Conservation (phyloP, 2,888 invertebrate genomes). For the Ennomos erosarius region DNA sequence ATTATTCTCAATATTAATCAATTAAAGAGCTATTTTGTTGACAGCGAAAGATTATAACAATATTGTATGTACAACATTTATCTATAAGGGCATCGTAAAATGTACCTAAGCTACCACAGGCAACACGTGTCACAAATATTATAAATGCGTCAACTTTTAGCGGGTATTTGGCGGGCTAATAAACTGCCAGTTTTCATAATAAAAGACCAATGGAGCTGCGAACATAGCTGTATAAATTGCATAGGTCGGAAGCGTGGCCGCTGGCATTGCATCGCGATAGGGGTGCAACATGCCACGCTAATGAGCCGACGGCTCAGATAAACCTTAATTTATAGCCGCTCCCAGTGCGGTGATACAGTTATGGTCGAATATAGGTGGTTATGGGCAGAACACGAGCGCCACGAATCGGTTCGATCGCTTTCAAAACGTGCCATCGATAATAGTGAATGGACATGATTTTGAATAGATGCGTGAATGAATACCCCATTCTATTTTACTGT, state of each 20-base stretch:
- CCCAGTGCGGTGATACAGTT: slow-evolving; percentile 46
- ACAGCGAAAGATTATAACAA: neutral
- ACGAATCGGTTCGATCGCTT: slow-evolving; percentile 32
- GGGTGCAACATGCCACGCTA: slow-evolving; percentile 66
- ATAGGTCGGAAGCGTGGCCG: slow-evolving; percentile 11
- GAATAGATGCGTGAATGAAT: slow-evolving; percentile 15
- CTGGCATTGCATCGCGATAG: slow-evolving; percentile 60
- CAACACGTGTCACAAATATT: slow-evolving; percentile 1
- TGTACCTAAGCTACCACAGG: neutral
- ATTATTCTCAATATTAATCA: slow-evolving; percentile 1
- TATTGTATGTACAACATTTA: neutral
- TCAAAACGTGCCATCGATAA: slow-evolving; percentile 30
- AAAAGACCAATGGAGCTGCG: slow-evolving; percentile 21
- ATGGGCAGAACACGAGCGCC: slow-evolving; percentile 35
- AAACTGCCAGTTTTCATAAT: slow-evolving; percentile 24
- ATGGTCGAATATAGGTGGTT: slow-evolving; percentile 29
- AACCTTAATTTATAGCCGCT: slow-evolving; percentile 68
- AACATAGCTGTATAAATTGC: slow-evolving; percentile 20
- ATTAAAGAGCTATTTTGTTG: neutral
- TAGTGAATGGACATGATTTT: slow-evolving; percentile 15
- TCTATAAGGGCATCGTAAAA: neutral
- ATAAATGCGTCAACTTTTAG: slow-evolving; percentile 7
- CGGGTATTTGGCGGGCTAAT: slow-evolving; percentile 8
- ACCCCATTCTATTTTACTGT: neutral
- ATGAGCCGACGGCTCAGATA: slow-evolving; percentile 73